Evolutionary conservation across 2,888 invertebrate genomes (phyloP), one percentile per base, ranked within the genome.

Genomic region (Morpho deidamia): DNA sequence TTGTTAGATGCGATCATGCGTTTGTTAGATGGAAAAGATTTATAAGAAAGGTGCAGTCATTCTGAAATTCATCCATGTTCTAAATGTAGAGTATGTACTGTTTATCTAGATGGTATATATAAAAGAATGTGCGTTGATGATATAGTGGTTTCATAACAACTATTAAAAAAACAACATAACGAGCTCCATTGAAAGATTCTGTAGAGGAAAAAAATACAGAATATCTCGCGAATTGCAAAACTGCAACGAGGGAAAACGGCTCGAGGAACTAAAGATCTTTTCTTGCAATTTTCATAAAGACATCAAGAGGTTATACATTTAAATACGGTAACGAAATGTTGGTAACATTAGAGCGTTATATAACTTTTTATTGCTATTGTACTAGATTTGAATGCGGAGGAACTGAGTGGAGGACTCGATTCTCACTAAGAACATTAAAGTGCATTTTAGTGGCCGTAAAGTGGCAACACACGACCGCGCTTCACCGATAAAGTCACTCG

Each of bases 391-490:
- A 57, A 58, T 60, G 59, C 57, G 54, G 58, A 53, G 52, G 54
- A 51, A 54, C 53, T 45, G 56, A 60, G 55, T 53, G 55, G 55
- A 48, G 58, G 57, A 58, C 58, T 52, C 53, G 58, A 57, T 61
- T 59, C 60, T 56, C 57, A 55, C 51, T 58, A 62, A 56, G 57
- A 58, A 59, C 59, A 61, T 63, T 64, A 61, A 61, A 62, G 59
- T 65, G 59, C 62, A 61, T 61, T 66, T 66, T 66, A 67, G 57
- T 61, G 61, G 56, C 60, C 63, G 60, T 66, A 67, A 67, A 64
- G 55, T 57, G 60, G 53, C 56, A 56, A 54, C 55, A 65, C 57
- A 60, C 59, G 62, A 61, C 55, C 60, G 57, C 52, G 51, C 38
- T 58, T 62, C 51, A 58, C 59, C 59, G 55, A 62, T 58, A 60